Percentiles rank a stretch among this genome's conserved stretches.
Conservation (phyloP, 64 coral and sea anemone species). For the Orbicella faveolata region DNA sequence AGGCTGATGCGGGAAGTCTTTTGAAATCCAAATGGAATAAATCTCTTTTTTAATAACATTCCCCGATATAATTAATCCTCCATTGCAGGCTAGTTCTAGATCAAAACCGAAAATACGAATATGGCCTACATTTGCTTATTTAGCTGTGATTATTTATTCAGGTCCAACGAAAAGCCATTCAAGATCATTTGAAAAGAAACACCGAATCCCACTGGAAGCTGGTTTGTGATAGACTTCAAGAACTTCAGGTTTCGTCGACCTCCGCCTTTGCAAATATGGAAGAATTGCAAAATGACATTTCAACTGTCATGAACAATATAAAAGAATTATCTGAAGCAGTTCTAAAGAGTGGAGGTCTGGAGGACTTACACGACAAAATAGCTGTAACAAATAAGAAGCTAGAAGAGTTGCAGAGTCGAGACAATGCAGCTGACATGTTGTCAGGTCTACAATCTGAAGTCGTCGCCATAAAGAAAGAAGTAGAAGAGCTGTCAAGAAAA, state of each 20-base stretch:
- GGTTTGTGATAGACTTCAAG: conserved; percentile 12
- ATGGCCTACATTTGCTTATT: no score
- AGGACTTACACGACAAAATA: not conserved
- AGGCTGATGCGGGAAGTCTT: no score
- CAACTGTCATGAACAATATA: not conserved
- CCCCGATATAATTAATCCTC: not conserved
- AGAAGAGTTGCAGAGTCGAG: not conserved
- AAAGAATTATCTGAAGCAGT: not conserved
- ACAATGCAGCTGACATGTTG: not conserved
- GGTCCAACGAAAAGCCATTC: not conserved
- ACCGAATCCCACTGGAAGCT: not conserved
- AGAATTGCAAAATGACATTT: not conserved
- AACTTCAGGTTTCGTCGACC: not conserved
- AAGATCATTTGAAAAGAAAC: not conserved
- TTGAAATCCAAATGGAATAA: no score
- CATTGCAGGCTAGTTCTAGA: no score
- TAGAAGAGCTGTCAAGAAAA: not conserved
- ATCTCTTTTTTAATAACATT: no score
- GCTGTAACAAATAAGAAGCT: not conserved
- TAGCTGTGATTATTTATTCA: not conserved
- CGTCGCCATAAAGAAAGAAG: not conserved
- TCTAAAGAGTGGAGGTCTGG: not conserved
- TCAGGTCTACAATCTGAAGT: not conserved
- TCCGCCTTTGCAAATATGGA: not conserved
- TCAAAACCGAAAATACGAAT: no score